Evolutionary conservation across 2,113 vertebrate species (phyloP), one percentile per base, ranked within the genome.

Genomic region (Alethe castanea): DNA sequence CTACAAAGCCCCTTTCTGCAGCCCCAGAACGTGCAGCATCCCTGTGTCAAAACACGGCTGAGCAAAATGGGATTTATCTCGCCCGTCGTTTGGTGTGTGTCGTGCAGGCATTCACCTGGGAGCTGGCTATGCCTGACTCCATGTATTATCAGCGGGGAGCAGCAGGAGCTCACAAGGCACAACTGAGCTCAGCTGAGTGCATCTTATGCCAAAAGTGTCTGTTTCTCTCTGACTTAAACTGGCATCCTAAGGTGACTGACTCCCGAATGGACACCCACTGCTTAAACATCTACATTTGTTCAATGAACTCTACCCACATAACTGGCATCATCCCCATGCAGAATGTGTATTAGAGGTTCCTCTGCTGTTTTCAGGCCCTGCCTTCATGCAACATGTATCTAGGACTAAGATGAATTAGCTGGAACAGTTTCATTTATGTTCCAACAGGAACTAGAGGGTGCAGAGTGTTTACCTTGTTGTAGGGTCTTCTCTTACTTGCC

Each of bases 281-380:
- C 66, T 93, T 82, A 57, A 93, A 69, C 33, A 83, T 50, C 74
- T 65, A 54, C 76, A 47, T 88, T 77, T 93, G 82, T 69, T 96
- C 80, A 56, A 0, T 74, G 76, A 88, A 64, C 86, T 78, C 86
- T 74, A 23, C 54, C 90, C 67, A 83, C 60, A 8, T 36, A 74
- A 14, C 38, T 40, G 52, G n/a, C 74, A 33, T 82, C 74, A n/a
- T 4, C 4, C 17, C 31, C 4, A 3, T 11, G 38, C 71, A 91
- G 29, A 29, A 48, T 42, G 8, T 8, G 1, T 61, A 12, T 78
- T 54, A 66, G 19, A 83, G 60, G 33, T 48, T 86, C 83, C 76
- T 88, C 38, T 45, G 59, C 42, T 78, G 71, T 16, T 52, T 54
- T 81, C 26, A 29, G 81, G 26, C 47, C 69, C 7, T 71, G 19